phyloP scores from a whole-genome alignment of 53 echinoderm and acorn worm species.

The Paracentrotus lividus region DNA sequence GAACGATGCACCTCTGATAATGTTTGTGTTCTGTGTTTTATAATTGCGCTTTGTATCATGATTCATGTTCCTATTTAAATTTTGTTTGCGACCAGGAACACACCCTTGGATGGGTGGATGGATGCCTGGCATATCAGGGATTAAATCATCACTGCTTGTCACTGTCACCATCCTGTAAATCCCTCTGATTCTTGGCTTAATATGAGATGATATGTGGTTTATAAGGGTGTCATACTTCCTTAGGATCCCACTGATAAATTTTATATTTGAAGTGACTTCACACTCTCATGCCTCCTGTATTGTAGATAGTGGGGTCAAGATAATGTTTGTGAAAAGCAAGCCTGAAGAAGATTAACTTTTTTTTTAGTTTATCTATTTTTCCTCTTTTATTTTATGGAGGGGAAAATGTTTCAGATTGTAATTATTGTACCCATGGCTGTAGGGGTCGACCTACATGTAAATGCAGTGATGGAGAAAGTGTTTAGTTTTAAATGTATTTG shows the following conservation, averaged over 20 bases:
- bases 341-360: background rate
- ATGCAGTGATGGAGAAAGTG: too few relatives aligned
- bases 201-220: slow-evolving; percentile 12
- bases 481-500: too few relatives aligned
- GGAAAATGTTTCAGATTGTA: too few relatives aligned
- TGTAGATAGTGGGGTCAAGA: background rate
- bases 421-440: too few relatives aligned
- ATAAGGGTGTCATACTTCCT: background rate
- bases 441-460: too few relatives aligned
- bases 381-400: background rate
- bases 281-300: background rate
- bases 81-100: too few relatives aligned
- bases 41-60: too few relatives aligned
- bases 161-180: slow-evolving; percentile 24
- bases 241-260: background rate
- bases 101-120: background rate
- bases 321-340: background rate
- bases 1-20: too few relatives aligned
- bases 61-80: too few relatives aligned
- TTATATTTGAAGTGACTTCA: background rate
- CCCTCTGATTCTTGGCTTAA: slow-evolving; percentile 11
- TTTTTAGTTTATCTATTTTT: background rate
- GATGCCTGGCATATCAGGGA: slow-evolving; percentile 61
- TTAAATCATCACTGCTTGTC: slow-evolving; percentile 52
- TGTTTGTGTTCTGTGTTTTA: too few relatives aligned